These are phyloP conservation scores for Rhynchomys soricoides DNA, from an alignment of 2,113 vertebrate species.

Conservation along the genomic window DNA sequence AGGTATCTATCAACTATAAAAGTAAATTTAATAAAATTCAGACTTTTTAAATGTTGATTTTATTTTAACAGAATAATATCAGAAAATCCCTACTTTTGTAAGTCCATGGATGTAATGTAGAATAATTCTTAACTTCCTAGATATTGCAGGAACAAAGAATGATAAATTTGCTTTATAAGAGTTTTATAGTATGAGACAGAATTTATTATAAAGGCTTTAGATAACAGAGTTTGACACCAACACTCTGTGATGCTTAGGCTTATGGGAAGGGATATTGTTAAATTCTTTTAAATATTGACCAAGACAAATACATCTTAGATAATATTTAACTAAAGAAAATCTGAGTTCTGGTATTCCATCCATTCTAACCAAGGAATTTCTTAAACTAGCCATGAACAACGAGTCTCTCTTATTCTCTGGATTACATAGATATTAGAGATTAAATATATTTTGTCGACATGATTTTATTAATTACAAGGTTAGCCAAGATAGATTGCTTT, in stretches of 20 bases:
- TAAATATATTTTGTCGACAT: slow-evolving; percentile 30
- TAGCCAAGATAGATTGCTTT: not conserved
- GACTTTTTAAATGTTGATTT: not conserved
- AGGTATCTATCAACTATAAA: not conserved
- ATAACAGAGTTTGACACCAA: not conserved
- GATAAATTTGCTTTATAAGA: not conserved
- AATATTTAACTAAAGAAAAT: slow-evolving; percentile 40
- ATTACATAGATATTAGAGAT: slow-evolving; percentile 21
- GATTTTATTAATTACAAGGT: slow-evolving; percentile 35
- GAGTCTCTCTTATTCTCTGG: slow-evolving; percentile 39
- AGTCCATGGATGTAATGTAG: not conserved
- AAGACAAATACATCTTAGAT: not conserved
- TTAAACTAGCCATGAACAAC: slow-evolving; percentile 43
- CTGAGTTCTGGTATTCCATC: slow-evolving; percentile 25
- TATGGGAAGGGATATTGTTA: not conserved
- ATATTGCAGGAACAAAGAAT: not conserved
- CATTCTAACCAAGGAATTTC: slow-evolving; percentile 27
- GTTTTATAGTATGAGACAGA: not conserved
- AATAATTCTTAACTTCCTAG: not conserved
- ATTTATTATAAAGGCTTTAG: not conserved
- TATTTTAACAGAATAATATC: not conserved
- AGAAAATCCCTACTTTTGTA: not conserved
- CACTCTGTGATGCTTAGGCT: not conserved
- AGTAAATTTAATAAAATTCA: not conserved
- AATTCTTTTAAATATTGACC: slow-evolving; percentile 27